These are phyloP conservation scores for Ispidina lecontei DNA, from an alignment of 2,797 vertebrate species.

Conservation along the genomic window DNA sequence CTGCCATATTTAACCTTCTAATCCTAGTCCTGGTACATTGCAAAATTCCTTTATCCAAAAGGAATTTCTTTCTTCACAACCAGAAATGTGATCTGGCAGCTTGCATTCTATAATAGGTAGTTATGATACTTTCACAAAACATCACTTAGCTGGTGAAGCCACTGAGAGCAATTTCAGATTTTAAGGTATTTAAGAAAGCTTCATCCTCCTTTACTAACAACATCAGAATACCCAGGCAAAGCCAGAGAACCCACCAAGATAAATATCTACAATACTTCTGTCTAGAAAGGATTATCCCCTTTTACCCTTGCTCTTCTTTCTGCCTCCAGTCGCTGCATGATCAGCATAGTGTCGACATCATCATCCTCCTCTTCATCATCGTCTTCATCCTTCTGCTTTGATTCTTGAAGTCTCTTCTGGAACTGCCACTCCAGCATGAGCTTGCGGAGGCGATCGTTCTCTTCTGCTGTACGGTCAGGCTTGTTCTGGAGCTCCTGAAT, in stretches of 20 bases:
- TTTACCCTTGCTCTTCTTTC: conserved; percentile 98
- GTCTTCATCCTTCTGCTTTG: conserved; percentile 94
- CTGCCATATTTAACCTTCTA: background rate
- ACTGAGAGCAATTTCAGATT: background rate
- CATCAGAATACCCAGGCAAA: background rate
- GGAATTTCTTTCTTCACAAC: background rate
- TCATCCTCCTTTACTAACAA: conserved; percentile 16
- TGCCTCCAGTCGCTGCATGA: conserved; percentile 96
- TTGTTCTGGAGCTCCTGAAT: conserved; percentile 95
- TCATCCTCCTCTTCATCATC: conserved; percentile 95
- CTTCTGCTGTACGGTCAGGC: conserved; percentile 90
- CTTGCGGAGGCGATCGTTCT: conserved; percentile 93
- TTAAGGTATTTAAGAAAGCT: background rate
- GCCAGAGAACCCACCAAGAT: background rate
- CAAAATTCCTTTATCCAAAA: background rate
- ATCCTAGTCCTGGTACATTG: background rate
- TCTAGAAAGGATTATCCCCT: conserved; percentile 39
- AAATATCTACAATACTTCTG: background rate
- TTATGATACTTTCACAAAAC: background rate
- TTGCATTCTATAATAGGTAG: background rate
- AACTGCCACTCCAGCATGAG: conserved; percentile 99
- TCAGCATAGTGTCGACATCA: conserved; percentile 93
- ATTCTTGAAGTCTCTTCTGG: conserved; percentile 96
- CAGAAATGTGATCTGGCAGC: background rate
- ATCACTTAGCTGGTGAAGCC: background rate